A percentile compares a stretch with the other conserved stretches of the same genome.
These are phyloP conservation scores for Dioctria linearis DNA, from an alignment of 2,888 invertebrate genomes.

Conservation along the genomic window DNA sequence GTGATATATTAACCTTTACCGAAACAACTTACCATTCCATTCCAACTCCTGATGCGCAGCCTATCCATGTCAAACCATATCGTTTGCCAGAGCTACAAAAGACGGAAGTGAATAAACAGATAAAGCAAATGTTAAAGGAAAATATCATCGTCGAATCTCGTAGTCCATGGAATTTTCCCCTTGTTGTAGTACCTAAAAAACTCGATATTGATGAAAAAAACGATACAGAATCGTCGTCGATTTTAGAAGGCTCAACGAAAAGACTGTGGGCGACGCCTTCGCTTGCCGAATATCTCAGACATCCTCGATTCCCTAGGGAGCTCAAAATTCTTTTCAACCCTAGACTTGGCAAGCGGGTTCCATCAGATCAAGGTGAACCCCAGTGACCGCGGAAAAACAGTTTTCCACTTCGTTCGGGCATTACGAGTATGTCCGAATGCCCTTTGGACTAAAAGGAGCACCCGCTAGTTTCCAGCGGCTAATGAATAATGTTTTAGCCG, in stretches of 20 bases:
- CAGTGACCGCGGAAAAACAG: not conserved
- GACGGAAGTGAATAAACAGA: not conserved
- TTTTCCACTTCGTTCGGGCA: not conserved
- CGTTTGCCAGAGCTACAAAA: not conserved
- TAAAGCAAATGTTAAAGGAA: not conserved
- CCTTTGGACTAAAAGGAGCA: too few species aligned
- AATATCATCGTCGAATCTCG: not conserved
- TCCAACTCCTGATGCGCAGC: not conserved
- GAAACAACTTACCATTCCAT: not conserved
- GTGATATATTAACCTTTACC: not conserved
- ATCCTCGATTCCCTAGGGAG: not conserved
- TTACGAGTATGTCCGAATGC: too few species aligned
- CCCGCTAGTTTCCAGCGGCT: too few species aligned
- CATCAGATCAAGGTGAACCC: constrained; percentile 9
- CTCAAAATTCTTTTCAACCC: constrained; percentile 4
- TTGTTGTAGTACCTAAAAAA: not conserved
- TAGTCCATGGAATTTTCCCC: not conserved
- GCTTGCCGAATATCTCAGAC: not conserved
- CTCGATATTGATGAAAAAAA: not conserved
- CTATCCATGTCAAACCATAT: not conserved
- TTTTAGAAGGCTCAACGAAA: not conserved
- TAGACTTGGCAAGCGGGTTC: not conserved
- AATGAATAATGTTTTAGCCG: too few species aligned
- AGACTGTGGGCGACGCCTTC: not conserved
- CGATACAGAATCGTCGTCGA: not conserved